Evolutionary conservation across 64 coral and sea anemone species (phyloP).

Genomic region (Stichodactyla mertensii): DNA sequence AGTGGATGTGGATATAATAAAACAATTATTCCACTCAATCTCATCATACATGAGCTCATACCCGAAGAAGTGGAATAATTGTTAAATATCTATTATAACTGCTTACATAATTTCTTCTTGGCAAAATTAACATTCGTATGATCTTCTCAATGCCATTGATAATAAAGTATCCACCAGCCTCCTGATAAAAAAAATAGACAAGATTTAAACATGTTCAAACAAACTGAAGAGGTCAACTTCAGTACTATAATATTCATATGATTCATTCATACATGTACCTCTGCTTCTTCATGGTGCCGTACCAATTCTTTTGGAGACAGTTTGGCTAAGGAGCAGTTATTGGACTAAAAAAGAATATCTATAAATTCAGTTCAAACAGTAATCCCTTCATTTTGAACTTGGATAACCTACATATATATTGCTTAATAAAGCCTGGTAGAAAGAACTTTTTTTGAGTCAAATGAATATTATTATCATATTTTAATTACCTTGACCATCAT

Average conservation of each 20-base stretch:
- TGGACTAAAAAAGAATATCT: conserved; percentile 39
- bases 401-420: too few relatives aligned
- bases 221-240: not conserved
- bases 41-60: too few relatives aligned
- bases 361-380: not conserved
- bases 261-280: conserved; percentile 38
- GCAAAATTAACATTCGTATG: conserved; percentile 91
- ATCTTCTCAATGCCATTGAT: conserved; percentile 97
- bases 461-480: not conserved
- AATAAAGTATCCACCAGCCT: conserved; percentile 97
- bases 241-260: not conserved
- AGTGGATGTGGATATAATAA: too few relatives aligned
- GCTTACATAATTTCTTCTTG: conserved; percentile 98
- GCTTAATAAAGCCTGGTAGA: too few relatives aligned
- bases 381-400: not conserved
- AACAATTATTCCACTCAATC: too few relatives aligned
- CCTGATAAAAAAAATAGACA: conserved; percentile 25
- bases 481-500: conserved; percentile 88
- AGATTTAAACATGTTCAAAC: not conserved
- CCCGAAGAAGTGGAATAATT: too few relatives aligned
- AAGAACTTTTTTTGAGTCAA: too few relatives aligned
- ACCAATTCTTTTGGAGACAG: conserved; percentile 79
- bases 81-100: not conserved
- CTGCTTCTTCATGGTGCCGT: conserved; percentile 80
- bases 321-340: conserved; percentile 74